phyloP scores from a whole-genome alignment of 2,113 vertebrate genomes.

The Chaenocephalus aceratus region DNA sequence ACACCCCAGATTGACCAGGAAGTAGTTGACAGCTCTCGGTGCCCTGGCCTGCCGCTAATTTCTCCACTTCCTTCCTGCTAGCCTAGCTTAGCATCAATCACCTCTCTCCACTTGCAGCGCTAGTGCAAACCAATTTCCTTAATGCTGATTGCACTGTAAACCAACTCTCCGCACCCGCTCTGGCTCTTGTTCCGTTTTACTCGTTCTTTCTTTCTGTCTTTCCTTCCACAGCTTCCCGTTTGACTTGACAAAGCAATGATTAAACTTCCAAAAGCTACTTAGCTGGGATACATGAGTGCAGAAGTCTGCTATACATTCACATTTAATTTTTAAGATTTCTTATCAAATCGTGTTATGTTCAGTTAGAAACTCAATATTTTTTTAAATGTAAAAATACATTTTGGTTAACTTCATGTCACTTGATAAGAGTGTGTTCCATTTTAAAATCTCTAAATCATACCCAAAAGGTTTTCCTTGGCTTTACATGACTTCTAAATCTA shows the following conservation, averaged over 20 bases:
- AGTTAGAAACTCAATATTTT: conserved; percentile 7
- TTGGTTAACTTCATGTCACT: conserved; percentile 11
- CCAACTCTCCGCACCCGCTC: conserved; percentile 75
- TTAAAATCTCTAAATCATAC: conserved; percentile 15
- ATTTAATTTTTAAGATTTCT: conserved; percentile 10
- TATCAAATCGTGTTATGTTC: conserved; percentile 16
- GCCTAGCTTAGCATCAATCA: conserved; percentile 84
- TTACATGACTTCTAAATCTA: conserved; percentile 21
- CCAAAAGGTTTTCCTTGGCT: not conserved
- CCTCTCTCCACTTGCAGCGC: conserved; percentile 66
- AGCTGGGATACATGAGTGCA: conserved; percentile 25
- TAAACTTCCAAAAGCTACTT: conserved; percentile 50
- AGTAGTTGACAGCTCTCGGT: conserved; percentile 84
- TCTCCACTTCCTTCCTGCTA: conserved; percentile 84
- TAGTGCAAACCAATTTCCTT: conserved; percentile 83
- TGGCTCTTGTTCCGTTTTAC: conserved; percentile 66
- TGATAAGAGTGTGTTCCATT: not conserved
- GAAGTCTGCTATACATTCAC: conserved; percentile 4
- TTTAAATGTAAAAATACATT: conserved; percentile 16
- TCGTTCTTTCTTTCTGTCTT: conserved; percentile 66
- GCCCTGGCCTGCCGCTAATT: conserved; percentile 77
- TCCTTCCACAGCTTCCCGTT: conserved; percentile 66
- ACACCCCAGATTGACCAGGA: conserved; percentile 81
- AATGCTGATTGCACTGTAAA: conserved; percentile 84
- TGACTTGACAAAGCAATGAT: conserved; percentile 65